Evolutionary conservation across 2,888 invertebrate genomes (phyloP).

Genomic region (Venusia cambrica): DNA sequence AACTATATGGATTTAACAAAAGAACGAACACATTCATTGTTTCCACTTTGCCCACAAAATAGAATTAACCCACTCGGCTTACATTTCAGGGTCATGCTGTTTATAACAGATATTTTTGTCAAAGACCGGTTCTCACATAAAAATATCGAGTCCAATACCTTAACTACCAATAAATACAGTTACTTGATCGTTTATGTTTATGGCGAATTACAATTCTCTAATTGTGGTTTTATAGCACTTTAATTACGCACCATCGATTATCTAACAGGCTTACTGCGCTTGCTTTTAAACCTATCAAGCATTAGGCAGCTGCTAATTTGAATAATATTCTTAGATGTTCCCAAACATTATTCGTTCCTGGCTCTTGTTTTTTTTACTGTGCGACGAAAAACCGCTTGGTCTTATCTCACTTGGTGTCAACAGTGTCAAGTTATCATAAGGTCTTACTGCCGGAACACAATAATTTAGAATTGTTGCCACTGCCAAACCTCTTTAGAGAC

Average conservation of each 20-base stretch:
- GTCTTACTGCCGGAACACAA: no score
- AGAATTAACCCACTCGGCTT: slow-evolving; percentile 30
- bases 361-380: no score
- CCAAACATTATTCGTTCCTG: no score
- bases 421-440: no score
- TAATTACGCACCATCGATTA: not conserved
- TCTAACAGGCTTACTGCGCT: no score
- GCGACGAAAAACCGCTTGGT: no score
- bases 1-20: slow-evolving; percentile 26
- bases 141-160: slow-evolving; percentile 30
- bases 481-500: no score
- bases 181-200: slow-evolving; percentile 42
- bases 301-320: no score
- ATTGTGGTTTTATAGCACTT: slow-evolving; percentile 3
- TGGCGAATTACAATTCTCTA: slow-evolving; percentile 30
- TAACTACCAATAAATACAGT: slow-evolving; percentile 36
- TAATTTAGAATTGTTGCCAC: no score
- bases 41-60: slow-evolving; percentile 15
- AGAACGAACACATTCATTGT: slow-evolving; percentile 17
- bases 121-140: slow-evolving; percentile 30
- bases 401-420: no score
- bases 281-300: no score
- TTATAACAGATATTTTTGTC: slow-evolving; percentile 29
- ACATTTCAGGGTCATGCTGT: slow-evolving; percentile 29
- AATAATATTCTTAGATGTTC: no score